Base-by-base conservation (phyloP, 2,888 invertebrate species). In the Leistus spinibarbis region DNA sequence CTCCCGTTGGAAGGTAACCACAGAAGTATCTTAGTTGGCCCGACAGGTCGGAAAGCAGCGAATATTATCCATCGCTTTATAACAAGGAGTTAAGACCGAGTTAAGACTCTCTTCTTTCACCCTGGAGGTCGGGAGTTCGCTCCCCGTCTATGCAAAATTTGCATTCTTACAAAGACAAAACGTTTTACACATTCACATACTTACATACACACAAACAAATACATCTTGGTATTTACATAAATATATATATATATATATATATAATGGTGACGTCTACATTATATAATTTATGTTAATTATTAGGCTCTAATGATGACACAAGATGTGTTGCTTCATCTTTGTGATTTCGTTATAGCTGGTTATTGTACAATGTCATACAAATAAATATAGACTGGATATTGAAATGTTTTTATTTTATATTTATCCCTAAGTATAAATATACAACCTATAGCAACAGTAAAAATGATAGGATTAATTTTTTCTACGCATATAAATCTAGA, bases 11-110 rank as follows among this genome's bases (percentile, higher is more conserved):
- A 92, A 79, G 98, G 95, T 81, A 93, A 94, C 83, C 98, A 98
- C 88, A 92, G 97, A 84, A 91, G 92, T 80, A 96, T 98, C 85
- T 89, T 98, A 77, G 86, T 89, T 70, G 96, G 95, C 80, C 91
- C 90, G 77, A 90, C 91, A 71, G 92, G 94, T 65, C 87, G 88
- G 80, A 89, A 91, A 85, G 93, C 97, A 82, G 95, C 94, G 9
- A 86, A 86, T 76, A 85, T 90, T 76, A 80, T 88, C 69, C 83
- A 84, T 80, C 80, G 70, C 78, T 64, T 82, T 16, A 19, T 69
- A 4, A 4, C 24, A 23, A 67, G 62, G 40, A 67, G 20, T 10
- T 73, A 62, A 73, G n/a, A n/a, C n/a, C n/a, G n/a, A n/a, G n/a
- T n/a, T n/a, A n/a, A n/a, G n/a, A n/a, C n/a, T n/a, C n/a, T n/a